Evolutionary conservation across 2,797 vertebrate genomes (phyloP).

Genomic region (Peromyscus attwateri): DNA sequence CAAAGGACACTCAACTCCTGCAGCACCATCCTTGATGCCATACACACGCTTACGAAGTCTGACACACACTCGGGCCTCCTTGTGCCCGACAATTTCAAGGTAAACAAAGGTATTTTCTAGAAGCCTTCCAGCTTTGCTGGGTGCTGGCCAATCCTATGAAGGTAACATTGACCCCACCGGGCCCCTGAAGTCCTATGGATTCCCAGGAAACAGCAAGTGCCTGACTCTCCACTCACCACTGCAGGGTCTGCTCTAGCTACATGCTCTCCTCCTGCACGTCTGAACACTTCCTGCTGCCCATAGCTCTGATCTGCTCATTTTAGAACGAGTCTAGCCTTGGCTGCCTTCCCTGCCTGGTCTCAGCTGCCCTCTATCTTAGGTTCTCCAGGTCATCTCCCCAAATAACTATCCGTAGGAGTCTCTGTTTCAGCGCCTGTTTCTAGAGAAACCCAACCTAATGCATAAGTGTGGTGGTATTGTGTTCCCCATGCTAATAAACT

Average conservation of each 20-base stretch:
- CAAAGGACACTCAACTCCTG: conserved; percentile 1
- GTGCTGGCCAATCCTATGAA: not conserved
- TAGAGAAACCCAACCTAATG: conserved; percentile 1
- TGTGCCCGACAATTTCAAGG: not conserved
- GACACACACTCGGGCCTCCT: too few relatives aligned
- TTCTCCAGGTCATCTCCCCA: not conserved
- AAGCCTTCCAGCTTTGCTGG: not conserved
- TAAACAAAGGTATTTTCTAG: not conserved
- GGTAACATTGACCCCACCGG: not conserved
- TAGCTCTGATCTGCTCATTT: rapidly evolving
- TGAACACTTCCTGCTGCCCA: not conserved
- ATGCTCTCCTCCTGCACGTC: rapidly evolving
- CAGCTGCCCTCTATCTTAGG: not conserved
- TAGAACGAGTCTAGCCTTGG: not conserved
- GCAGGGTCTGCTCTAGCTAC: not conserved
- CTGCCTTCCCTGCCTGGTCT: not conserved
- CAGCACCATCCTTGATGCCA: not conserved
- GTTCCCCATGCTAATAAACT: too few relatives aligned
- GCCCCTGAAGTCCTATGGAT: not conserved
- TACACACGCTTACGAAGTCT: not conserved
- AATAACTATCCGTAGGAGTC: not conserved
- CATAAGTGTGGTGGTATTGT: too few relatives aligned
- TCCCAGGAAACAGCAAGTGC: not conserved
- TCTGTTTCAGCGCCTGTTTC: conserved; percentile 22
- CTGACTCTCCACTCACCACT: too few relatives aligned